phyloP scores from a whole-genome alignment of 2,113 vertebrate species.

The Scophthalmus maximus region DNA sequence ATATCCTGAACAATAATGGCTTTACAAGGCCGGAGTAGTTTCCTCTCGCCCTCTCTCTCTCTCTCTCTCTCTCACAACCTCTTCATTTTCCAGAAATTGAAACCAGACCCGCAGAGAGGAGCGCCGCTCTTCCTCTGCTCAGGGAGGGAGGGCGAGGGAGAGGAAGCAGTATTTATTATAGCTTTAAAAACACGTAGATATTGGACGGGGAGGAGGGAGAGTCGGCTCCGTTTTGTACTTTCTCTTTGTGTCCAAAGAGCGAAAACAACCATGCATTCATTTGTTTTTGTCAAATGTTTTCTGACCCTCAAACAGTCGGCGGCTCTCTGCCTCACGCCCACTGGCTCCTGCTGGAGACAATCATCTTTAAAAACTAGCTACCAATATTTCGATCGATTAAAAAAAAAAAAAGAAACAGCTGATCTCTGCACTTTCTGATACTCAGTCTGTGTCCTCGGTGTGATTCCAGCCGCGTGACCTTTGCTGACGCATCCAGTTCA shows the following conservation, averaged over 20 bases:
- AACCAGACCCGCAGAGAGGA: slow-evolving; percentile 73
- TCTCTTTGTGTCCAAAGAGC: not conserved
- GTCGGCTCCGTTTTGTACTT: not conserved
- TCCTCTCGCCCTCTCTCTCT: slow-evolving; percentile 14
- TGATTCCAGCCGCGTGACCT: no score
- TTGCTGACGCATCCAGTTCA: no score
- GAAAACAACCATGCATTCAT: not conserved
- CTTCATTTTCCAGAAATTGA: slow-evolving; percentile 81
- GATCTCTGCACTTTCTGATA: no score
- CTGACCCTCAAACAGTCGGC: not conserved
- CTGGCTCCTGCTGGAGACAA: not conserved
- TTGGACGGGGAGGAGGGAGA: not conserved
- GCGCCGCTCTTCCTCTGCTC: slow-evolving; percentile 29
- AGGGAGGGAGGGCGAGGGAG: slow-evolving; percentile 28
- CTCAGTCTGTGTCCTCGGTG: no score
- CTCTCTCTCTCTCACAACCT: slow-evolving; percentile 58
- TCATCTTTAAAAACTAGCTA: no score
- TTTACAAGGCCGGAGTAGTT: slow-evolving; percentile 76
- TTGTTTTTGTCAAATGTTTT: not conserved
- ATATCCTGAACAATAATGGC: slow-evolving; percentile 79
- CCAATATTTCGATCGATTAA: no score
- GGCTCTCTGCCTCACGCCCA: not conserved
- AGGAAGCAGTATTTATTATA: slow-evolving; percentile 48
- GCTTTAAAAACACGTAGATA: slow-evolving; percentile 51
- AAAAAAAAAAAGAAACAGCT: no score